phyloP scores from a whole-genome alignment of 2,888 invertebrate species.

The Hirtodrosophila cameraria region DNA sequence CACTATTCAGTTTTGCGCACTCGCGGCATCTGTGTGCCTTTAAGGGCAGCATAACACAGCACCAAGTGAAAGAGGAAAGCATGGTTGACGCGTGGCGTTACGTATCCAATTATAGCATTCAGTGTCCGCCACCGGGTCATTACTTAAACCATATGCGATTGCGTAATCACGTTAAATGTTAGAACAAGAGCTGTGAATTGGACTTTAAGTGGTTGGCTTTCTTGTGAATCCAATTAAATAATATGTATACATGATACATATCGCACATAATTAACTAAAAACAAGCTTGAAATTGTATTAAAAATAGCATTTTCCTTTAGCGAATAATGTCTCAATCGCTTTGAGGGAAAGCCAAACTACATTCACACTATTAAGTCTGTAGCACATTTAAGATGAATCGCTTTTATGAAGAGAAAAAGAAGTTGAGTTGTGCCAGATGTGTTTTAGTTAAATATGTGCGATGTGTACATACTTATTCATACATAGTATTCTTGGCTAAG shows the following conservation, averaged over 20 bases:
- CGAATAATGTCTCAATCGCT: too few species aligned
- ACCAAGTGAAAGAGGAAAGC: slow-evolving; percentile 85
- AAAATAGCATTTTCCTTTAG: too few species aligned
- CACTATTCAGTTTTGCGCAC: slow-evolving; percentile 86
- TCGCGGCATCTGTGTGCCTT: slow-evolving; percentile 85
- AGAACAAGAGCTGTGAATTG: slow-evolving; percentile 43
- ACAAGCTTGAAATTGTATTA: too few species aligned
- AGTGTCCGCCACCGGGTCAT: slow-evolving; percentile 81
- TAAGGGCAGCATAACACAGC: slow-evolving; percentile 85
- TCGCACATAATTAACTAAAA: not conserved
- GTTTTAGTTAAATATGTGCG: too few species aligned
- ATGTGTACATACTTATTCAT: too few species aligned
- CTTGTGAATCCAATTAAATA: not conserved
- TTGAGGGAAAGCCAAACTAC: too few species aligned
- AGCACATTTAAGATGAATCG: too few species aligned
- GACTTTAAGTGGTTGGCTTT: slow-evolving; percentile 20
- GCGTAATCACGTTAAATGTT: slow-evolving; percentile 56
- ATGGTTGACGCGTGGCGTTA: slow-evolving; percentile 84
- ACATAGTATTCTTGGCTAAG: too few species aligned
- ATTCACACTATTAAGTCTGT: too few species aligned
- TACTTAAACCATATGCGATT: slow-evolving; percentile 79
- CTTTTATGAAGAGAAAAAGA: too few species aligned
- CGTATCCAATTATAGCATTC: slow-evolving; percentile 79
- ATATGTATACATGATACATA: not conserved
- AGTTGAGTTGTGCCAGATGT: too few species aligned